A percentile compares a stretch with the other conserved stretches of the same genome.
Conservation (phyloP, 2,113 vertebrate genomes). For the Lophius piscatorius region DNA sequence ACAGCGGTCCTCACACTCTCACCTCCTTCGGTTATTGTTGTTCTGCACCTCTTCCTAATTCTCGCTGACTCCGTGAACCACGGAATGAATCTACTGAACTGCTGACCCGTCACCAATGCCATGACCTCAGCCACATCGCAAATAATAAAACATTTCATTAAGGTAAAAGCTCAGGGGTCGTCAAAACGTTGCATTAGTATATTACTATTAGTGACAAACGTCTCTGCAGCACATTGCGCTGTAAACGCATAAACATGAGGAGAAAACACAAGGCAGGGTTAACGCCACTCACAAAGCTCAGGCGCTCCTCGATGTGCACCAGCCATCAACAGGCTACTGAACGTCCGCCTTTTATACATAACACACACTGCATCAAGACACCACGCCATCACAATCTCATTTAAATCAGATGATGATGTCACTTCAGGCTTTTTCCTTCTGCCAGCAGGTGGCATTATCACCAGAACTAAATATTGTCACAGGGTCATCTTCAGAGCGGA, state of each 20-base stretch:
- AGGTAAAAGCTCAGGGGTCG: constrained; percentile 64
- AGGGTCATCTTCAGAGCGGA: too few species aligned
- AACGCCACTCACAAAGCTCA: background rate
- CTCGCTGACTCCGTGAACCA: background rate
- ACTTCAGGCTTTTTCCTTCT: too few species aligned
- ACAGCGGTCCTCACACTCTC: background rate
- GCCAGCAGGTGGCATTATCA: too few species aligned
- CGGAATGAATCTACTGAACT: background rate
- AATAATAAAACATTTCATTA: constrained; percentile 64
- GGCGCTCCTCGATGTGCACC: too few species aligned
- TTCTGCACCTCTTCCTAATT: background rate
- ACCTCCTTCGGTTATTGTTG: background rate
- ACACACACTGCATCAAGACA: too few species aligned
- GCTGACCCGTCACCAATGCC: constrained; percentile 5
- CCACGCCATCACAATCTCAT: too few species aligned
- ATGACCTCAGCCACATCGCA: background rate
- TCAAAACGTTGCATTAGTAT: constrained; percentile 69
- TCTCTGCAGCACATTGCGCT: constrained; percentile 33
- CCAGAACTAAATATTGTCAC: too few species aligned
- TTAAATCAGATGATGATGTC: too few species aligned
- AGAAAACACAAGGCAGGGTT: constrained; percentile 3
- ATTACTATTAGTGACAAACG: constrained; percentile 68
- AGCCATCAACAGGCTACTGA: too few species aligned
- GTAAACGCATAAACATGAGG: background rate
- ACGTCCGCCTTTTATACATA: too few species aligned